Evolutionary conservation across 2,113 vertebrate species (phyloP).

Genomic region (Monopterus albus): DNA sequence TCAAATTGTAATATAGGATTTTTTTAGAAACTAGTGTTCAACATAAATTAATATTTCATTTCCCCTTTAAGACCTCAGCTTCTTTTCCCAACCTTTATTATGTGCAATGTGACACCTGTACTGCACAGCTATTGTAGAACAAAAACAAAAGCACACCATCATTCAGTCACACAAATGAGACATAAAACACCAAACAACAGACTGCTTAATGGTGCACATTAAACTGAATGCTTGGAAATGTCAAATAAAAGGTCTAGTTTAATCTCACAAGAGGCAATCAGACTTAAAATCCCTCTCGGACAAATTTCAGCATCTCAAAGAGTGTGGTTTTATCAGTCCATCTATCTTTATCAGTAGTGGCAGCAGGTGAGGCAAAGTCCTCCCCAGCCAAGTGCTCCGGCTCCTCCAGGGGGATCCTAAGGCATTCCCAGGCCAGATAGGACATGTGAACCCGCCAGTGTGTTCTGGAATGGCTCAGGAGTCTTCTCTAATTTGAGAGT

Average conservation of each 20-base stretch:
- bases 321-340: conserved; percentile 29
- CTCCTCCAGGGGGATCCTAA: conserved; percentile 36
- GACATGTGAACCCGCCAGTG: conserved; percentile 51
- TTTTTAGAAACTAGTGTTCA: neutral
- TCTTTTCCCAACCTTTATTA: neutral
- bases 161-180: conserved; percentile 14
- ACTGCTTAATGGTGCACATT: conserved; percentile 30
- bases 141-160: conserved; percentile 11
- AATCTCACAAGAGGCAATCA: conserved; percentile 32
- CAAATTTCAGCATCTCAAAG: conserved; percentile 40
- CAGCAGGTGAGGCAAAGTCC: conserved; percentile 48
- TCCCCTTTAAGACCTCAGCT: too few relatives aligned
- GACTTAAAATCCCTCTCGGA: conserved; percentile 30
- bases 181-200: conserved; percentile 32
- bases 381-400: conserved; percentile 16
- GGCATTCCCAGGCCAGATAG: conserved; percentile 43
- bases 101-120: too few relatives aligned
- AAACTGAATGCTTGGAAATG: conserved; percentile 43
- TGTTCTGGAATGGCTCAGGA: conserved; percentile 23
- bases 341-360: conserved; percentile 50
- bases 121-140: neutral
- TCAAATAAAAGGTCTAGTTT: conserved; percentile 30
- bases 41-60: neutral
- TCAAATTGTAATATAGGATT: too few relatives aligned
- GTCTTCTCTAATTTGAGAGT: conserved; percentile 42